Base-by-base conservation (phyloP, 2,113 vertebrate genomes). In the Cyprinus carpio region DNA sequence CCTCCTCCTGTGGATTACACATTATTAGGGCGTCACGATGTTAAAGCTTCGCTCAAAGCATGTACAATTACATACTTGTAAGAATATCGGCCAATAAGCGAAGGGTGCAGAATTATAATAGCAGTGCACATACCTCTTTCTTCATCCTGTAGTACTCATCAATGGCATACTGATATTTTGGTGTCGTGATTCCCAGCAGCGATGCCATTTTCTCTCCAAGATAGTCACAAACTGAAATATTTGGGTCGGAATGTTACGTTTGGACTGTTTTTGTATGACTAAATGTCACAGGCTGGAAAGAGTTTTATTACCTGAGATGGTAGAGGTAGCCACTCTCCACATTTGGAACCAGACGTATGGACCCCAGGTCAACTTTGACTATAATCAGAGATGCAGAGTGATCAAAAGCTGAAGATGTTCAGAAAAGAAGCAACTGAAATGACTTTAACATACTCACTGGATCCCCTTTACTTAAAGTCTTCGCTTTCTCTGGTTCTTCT, bases 151-250 rank as follows among this genome's bases (percentile, higher is more conserved):
- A 98, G 93, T 99, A 99, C 88, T 99, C 98, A 88, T 99, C 98
- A 18, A 99, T 99, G 37, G 98, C 98, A 88, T 99, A 99, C 1
- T 99, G 98, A 92, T 99, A 99, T 92, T 99, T 99, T 13, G 98
- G 97, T 86, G 96, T 94, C 69, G 97, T 99, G 92, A 99, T 98
- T 46, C 98, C 97, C 84, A 99, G 94, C 86, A 98, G 87, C 72
- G 96, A 96, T 3, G 97, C 98, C 91, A 99, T 96, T 93, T 93
- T 98, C 90, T 99, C 98, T 81, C 98, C 98, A 90, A 99, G 94
- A 90, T 97, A 99, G 92, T 99, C 98, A 91, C 98, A 99, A 72
- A 97, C 98, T 99, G 83, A 89, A 93, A 78, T 20, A 34, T 54
- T 25, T 37, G 6, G 18, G 49, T 31, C 13, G 10, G 23, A 34